These are phyloP conservation scores for Xenopus petersii DNA, from an alignment of 2,797 vertebrate species.

Conservation along the genomic window DNA sequence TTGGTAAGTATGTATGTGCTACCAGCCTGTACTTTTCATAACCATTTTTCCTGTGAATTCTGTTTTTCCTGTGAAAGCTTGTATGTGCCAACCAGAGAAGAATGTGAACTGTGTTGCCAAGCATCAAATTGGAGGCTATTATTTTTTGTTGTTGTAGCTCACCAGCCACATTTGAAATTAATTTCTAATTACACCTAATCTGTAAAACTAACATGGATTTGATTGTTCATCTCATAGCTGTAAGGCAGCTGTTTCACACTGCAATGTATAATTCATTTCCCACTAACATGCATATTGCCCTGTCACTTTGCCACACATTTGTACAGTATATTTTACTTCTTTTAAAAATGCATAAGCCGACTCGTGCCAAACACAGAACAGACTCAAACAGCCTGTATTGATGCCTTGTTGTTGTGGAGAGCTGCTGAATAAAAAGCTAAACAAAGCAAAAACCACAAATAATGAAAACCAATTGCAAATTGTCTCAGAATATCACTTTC, in stretches of 20 bases:
- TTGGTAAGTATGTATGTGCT: no score
- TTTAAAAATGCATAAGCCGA: constrained; percentile 3
- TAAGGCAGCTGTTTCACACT: neutral
- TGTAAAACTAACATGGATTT: neutral
- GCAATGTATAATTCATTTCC: neutral
- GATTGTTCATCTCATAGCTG: neutral
- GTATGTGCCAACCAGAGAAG: no score
- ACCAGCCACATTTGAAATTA: neutral
- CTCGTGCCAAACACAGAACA: neutral
- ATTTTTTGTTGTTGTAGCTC: neutral
- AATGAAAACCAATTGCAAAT: no score
- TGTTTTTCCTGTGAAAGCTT: no score
- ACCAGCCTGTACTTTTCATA: no score
- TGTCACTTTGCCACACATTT: neutral
- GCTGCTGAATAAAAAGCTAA: no score
- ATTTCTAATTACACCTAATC: neutral
- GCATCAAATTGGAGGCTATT: no score
- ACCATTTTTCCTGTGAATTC: no score
- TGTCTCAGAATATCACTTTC: no score
- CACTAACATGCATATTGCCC: neutral
- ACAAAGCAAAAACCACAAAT: no score
- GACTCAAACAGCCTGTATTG: neutral
- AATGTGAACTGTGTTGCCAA: no score
- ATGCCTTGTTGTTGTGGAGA: no score
- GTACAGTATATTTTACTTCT: neutral